Evolutionary conservation across 2,797 vertebrate species (phyloP).

Genomic region (Cirrhinus molitorella): DNA sequence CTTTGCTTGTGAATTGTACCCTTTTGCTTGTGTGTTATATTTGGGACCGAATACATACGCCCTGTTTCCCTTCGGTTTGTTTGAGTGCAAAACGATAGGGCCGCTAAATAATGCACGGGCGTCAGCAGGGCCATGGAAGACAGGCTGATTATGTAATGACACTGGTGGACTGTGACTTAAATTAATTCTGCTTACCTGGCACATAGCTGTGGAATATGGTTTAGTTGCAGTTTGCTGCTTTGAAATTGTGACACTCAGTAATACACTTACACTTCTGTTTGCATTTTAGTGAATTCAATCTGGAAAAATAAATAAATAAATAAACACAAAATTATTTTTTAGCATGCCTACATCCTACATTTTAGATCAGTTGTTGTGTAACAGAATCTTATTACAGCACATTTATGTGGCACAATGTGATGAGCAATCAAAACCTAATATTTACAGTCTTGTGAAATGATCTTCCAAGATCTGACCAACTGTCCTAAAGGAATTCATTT

Average conservation of each 20-base stretch:
- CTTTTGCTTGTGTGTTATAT: neutral
- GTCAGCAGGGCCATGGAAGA: neutral
- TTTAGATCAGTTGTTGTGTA: neutral
- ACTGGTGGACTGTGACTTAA: neutral
- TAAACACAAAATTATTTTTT: neutral
- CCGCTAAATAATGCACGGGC: conserved; percentile 38
- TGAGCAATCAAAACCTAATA: neutral
- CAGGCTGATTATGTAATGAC: conserved; percentile 9
- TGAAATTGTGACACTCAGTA: neutral
- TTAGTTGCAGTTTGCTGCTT: neutral
- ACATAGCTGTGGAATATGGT: neutral
- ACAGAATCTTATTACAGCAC: neutral
- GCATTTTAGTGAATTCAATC: neutral
- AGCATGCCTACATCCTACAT: neutral
- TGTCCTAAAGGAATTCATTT: neutral
- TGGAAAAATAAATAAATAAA: too few relatives aligned
- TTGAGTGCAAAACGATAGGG: neutral
- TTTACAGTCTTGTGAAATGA: conserved; percentile 10
- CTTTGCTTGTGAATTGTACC: neutral
- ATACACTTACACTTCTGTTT: neutral
- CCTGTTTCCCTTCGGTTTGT: neutral
- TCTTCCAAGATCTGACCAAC: neutral
- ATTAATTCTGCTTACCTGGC: conserved; percentile 19
- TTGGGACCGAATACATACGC: neutral
- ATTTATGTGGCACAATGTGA: neutral